Conservation (phyloP, 2,797 vertebrate genomes). For the Melopsittacus undulatus region DNA sequence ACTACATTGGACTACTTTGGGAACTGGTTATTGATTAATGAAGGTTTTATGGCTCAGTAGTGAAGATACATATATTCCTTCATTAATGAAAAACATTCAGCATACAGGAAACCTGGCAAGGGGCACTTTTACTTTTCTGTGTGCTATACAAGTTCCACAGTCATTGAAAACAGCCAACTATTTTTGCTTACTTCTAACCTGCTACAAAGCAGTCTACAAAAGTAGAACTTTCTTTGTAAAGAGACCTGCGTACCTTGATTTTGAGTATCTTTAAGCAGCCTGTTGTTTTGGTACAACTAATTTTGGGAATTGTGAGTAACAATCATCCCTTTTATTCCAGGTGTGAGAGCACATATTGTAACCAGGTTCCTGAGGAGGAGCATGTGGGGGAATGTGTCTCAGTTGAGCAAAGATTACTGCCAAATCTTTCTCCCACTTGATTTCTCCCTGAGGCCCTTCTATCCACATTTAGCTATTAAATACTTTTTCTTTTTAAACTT, state of each 20-base stretch:
- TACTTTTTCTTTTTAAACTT: not conserved
- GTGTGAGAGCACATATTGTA: not conserved
- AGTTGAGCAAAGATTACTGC: not conserved
- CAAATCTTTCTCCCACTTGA: not conserved
- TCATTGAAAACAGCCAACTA: not conserved
- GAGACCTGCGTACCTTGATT: not conserved
- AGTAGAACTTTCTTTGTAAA: not conserved
- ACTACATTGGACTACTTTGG: not conserved
- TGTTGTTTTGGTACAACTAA: not conserved
- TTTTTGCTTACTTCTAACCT: not conserved
- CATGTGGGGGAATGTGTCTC: not conserved
- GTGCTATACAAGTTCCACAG: not conserved
- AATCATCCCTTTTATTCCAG: not conserved
- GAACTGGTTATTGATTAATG: not conserved
- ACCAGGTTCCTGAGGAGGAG: not conserved
- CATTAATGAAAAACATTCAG: not conserved
- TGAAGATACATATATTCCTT: not conserved
- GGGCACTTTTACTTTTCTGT: not conserved
- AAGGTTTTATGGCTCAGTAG: not conserved
- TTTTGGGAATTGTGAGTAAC: not conserved
- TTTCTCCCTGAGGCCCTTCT: not conserved
- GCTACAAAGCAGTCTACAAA: not conserved
- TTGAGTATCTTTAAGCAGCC: not conserved
- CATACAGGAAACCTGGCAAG: not conserved
- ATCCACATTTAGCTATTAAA: not conserved